Conservation (phyloP, 92 coral and sea anemone genomes). For the Umimayanthus kanabou region DNA sequence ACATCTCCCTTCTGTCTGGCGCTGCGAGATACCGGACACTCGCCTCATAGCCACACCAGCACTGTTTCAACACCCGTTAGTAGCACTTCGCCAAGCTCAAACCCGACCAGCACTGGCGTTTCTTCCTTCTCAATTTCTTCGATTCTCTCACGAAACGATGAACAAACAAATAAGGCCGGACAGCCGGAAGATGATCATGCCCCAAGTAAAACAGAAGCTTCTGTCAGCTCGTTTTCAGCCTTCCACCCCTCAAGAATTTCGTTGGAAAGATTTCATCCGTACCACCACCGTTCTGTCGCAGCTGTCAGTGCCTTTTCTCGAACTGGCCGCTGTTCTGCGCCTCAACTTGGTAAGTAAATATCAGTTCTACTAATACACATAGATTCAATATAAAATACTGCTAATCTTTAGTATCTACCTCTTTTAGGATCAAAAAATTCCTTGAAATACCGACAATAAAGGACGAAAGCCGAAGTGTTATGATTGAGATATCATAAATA, state of each 20-base stretch:
- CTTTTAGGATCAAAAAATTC: background rate
- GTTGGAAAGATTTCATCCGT: constrained; percentile 81
- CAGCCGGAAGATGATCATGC: constrained; percentile 27
- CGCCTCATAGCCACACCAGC: background rate
- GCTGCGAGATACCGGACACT: background rate
- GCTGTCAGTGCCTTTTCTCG: constrained; percentile 68
- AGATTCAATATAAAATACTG: background rate
- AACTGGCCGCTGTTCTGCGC: constrained; percentile 41
- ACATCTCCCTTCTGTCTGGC: constrained; percentile 8
- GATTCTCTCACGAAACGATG: constrained; percentile 78
- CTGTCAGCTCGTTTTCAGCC: constrained; percentile 39
- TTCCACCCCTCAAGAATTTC: constrained; percentile 62
- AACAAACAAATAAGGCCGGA: constrained; percentile 50
- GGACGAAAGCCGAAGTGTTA: background rate
- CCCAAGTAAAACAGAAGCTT: constrained; percentile 44
- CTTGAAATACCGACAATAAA: background rate
- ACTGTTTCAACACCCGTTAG: background rate
- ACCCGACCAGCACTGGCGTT: background rate
- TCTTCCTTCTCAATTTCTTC: constrained; percentile 62
- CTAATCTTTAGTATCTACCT: background rate
- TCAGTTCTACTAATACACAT: background rate
- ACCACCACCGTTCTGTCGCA: constrained; percentile 65
- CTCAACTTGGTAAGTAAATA: constrained; percentile 66
- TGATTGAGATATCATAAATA: no score
- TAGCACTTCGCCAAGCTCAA: constrained; percentile 5